Evolutionary conservation across 2,888 invertebrate genomes (phyloP).

Genomic region (Drosophila neonasuta): DNA sequence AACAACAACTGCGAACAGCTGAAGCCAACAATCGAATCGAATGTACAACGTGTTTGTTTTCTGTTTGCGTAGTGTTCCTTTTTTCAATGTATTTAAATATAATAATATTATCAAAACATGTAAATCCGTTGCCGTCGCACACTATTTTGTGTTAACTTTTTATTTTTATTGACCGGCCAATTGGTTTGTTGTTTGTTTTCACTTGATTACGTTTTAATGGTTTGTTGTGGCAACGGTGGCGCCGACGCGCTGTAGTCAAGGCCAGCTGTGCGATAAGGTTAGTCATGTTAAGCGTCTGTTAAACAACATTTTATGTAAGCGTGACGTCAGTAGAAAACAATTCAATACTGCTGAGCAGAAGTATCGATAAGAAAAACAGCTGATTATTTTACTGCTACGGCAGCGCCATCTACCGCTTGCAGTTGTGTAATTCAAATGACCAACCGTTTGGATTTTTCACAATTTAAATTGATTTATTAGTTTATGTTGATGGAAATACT

Average conservation of each 20-base stretch:
- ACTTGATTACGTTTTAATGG: slow-evolving; percentile 4
- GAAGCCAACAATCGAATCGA: slow-evolving; percentile 25
- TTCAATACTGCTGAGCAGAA: not conserved
- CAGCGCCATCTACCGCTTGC: slow-evolving; percentile 3
- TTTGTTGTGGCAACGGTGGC: slow-evolving; percentile 60
- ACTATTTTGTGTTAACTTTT: slow-evolving; percentile 24
- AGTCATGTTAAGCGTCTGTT: slow-evolving; percentile 32
- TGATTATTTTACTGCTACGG: not conserved
- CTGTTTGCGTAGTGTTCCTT: slow-evolving; percentile 68
- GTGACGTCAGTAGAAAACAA: slow-evolving; percentile 11
- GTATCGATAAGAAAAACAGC: slow-evolving; percentile 23
- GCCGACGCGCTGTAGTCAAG: slow-evolving; percentile 40
- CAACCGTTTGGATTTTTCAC: slow-evolving; percentile 17
- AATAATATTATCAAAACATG: slow-evolving; percentile 51
- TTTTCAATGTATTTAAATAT: slow-evolving; percentile 65
- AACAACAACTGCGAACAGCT: slow-evolving; percentile 27
- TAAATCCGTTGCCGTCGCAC: slow-evolving; percentile 43
- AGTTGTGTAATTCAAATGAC: not conserved
- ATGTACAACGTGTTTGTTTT: slow-evolving; percentile 65
- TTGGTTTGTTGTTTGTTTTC: slow-evolving; percentile 15
- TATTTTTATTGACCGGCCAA: slow-evolving; percentile 22
- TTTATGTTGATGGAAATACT: slow-evolving; percentile 47
- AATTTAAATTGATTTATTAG: slow-evolving; percentile 56
- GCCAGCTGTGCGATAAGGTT: slow-evolving; percentile 10
- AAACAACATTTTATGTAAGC: not conserved